Evolutionary conservation across 2,797 vertebrate species (phyloP), one percentile per base, ranked within the genome.

Genomic region (Siniperca scherzeri): DNA sequence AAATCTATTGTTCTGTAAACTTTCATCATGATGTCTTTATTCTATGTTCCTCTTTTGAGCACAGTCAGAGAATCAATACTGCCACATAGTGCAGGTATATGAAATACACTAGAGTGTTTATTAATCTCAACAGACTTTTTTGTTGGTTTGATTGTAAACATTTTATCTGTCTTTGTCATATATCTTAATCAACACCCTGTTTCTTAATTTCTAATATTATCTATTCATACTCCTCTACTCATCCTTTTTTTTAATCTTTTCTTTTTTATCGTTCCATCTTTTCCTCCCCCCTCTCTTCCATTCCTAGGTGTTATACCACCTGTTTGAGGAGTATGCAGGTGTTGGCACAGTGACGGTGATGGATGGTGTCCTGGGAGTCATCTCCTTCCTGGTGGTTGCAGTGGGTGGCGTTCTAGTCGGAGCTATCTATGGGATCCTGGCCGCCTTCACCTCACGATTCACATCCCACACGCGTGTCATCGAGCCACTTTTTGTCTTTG

Each of bases 401-500:
- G 38, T 99, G 55, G 99, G 99, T 0, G 99, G 99, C 0, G 93
- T 99, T 81, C 86, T 99, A 50, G 96, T 99, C 25, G 98, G 99
- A 0, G 95, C 97, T 46, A 95, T 99, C 81, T 99, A 98, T 0
- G 99, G 99, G 36, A 77, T 99, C 93, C 95, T 99, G 65, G 93
- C 97, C 0, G 98, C 98, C 92, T 98, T 99, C 95, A 99, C 99
- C 0, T 99, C 99, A 0, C 97, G 99, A 78, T 99, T 99, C 95
- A 99, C 98, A 1, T 97, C 97, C 27, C 98, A 98, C 93, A 98
- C 97, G 8, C 97, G 99, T 0, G 99, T 99, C 94, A 99, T 99
- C 85, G 99, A 99, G 95, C 99, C 99, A 0, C 98, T 99, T 73
- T 99, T 99, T 92, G 97, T 98, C 86, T 99, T 99, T 84, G 95